Evolutionary conservation across 2,888 invertebrate species (phyloP).

Genomic region (Acleris holmiana): DNA sequence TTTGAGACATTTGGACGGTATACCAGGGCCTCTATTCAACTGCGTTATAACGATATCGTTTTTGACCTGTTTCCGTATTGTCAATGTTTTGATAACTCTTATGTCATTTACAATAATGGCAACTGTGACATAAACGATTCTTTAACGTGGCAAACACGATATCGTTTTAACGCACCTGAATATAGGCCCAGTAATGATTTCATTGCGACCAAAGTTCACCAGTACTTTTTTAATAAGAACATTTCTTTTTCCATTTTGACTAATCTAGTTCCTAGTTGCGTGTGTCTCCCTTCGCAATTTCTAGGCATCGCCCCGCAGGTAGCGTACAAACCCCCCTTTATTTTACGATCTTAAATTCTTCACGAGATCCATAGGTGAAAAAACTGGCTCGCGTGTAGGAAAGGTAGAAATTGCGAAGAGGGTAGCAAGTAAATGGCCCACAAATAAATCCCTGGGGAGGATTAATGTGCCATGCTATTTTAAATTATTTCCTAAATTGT

Average conservation of each 20-base stretch:
- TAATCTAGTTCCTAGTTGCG: slow-evolving; percentile 40
- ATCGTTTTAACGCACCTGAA: too few species aligned
- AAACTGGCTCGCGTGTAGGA: slow-evolving; percentile 53
- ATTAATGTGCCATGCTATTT: slow-evolving; percentile 62
- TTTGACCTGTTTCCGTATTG: too few species aligned
- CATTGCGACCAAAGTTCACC: too few species aligned
- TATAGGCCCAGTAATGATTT: too few species aligned
- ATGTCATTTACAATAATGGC: too few species aligned
- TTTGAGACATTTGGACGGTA: too few species aligned
- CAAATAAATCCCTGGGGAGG: slow-evolving; percentile 47
- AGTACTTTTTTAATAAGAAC: too few species aligned
- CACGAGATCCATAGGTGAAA: slow-evolving; percentile 74
- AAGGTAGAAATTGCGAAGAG: slow-evolving; percentile 57
- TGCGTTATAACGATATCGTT: too few species aligned
- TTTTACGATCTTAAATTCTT: slow-evolving; percentile 83
- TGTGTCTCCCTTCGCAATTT: slow-evolving; percentile 52
- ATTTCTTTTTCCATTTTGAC: slow-evolving; percentile 10
- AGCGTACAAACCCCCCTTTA: slow-evolving; percentile 65
- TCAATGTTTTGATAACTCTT: too few species aligned
- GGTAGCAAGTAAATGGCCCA: slow-evolving; percentile 55
- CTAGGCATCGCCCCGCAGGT: slow-evolving; percentile 59
- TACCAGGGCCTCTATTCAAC: too few species aligned
- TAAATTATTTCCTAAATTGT: slow-evolving; percentile 36
- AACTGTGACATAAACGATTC: too few species aligned
- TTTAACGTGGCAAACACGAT: too few species aligned